These are phyloP conservation scores for Plebejus anna DNA, from an alignment of 2,888 invertebrate species.

Conservation along the genomic window DNA sequence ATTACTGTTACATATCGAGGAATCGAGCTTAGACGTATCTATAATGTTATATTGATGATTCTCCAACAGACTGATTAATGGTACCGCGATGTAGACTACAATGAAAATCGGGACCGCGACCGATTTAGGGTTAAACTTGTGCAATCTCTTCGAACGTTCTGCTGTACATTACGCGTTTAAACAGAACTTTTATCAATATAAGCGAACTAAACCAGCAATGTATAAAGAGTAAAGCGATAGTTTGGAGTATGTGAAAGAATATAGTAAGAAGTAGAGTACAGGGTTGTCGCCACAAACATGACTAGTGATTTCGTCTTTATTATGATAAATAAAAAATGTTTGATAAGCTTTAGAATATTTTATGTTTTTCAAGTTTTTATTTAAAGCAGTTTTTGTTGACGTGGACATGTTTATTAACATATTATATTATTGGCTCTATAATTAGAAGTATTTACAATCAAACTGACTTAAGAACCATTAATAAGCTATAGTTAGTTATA, in stretches of 20 bases:
- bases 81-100: conserved; percentile 66
- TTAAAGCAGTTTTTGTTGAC: neutral
- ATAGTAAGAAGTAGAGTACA: conserved; percentile 51
- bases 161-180: conserved; percentile 46
- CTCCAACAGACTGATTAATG: conserved; percentile 78
- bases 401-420: too few species aligned
- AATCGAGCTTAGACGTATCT: conserved; percentile 74
- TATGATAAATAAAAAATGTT: conserved; percentile 41
- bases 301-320: conserved; percentile 66
- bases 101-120: conserved; percentile 56
- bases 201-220: conserved; percentile 9
- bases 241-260: conserved; percentile 30
- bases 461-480: too few species aligned
- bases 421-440: too few species aligned
- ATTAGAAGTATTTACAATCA: too few species aligned
- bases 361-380: conserved; percentile 2
- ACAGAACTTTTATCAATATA: conserved; percentile 41
- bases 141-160: conserved; percentile 29
- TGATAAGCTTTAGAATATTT: conserved; percentile 30
- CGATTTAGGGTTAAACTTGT: conserved; percentile 47
- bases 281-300: conserved; percentile 75
- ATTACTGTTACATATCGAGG: conserved; percentile 72
- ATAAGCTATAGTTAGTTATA: too few species aligned
- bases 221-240: conserved; percentile 24
- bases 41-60: conserved; percentile 78